Conservation (phyloP, 2,888 invertebrate species). For the Pegoplata infirma region DNA sequence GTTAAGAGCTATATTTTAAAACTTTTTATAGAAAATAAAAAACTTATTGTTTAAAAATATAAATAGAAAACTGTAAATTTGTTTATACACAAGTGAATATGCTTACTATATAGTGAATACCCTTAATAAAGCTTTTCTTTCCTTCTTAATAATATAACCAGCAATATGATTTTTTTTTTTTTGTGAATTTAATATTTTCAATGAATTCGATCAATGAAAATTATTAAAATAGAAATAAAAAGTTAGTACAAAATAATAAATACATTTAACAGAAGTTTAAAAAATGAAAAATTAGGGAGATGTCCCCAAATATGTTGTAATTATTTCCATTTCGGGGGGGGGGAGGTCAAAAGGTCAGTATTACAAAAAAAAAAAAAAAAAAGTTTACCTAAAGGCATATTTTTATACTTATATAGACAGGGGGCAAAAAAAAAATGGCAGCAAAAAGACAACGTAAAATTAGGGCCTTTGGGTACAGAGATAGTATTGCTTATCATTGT, state of each 20-base stretch:
- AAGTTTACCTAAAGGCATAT: constrained; percentile 68
- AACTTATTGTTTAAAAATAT: too few species aligned
- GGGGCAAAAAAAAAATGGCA: background rate
- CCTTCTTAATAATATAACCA: background rate
- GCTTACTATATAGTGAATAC: too few species aligned
- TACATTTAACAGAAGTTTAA: constrained; percentile 56
- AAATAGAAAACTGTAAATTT: too few species aligned
- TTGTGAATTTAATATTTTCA: constrained; percentile 29
- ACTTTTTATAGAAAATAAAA: too few species aligned
- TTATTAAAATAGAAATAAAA: constrained; percentile 15
- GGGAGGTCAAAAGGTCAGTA: constrained; percentile 14
- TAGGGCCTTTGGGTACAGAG: background rate
- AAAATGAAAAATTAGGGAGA: constrained; percentile 74
- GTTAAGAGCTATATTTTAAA: too few species aligned
- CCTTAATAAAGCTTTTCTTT: background rate
- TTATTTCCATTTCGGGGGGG: constrained; percentile 74
- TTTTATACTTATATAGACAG: background rate
- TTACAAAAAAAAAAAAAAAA: constrained; percentile 49
- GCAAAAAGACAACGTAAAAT: background rate
- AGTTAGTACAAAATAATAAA: constrained; percentile 57
- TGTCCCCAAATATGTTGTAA: constrained; percentile 78
- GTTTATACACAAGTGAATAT: too few species aligned
- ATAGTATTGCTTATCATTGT: background rate
- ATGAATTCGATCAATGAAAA: constrained; percentile 30
- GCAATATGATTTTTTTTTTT: constrained; percentile 45